These are phyloP conservation scores for Notolabrus celidotus DNA, from an alignment of 2,797 vertebrate species.

Conservation along the genomic window DNA sequence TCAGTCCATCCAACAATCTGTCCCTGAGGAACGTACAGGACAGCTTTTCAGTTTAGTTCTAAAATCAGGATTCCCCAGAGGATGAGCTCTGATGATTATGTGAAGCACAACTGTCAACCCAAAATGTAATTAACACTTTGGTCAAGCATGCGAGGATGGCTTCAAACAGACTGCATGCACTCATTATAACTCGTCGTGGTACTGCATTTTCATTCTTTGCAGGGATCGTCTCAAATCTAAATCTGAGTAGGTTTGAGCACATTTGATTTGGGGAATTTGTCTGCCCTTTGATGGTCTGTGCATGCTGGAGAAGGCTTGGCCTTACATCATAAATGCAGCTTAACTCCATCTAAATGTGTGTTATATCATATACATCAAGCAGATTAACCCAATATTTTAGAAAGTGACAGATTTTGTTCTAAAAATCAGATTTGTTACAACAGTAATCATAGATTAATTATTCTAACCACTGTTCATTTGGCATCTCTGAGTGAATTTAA, in stretches of 20 bases:
- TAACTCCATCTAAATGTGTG: neutral
- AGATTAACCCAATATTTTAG: conserved; percentile 1
- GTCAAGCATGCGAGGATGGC: neutral
- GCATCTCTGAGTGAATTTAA: conserved; percentile 41
- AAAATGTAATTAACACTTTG: neutral
- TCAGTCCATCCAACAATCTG: neutral
- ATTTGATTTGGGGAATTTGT: neutral
- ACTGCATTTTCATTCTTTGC: neutral
- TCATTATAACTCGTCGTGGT: too few species aligned
- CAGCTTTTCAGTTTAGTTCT: neutral
- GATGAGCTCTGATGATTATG: neutral
- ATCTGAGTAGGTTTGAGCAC: neutral
- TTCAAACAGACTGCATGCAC: neutral
- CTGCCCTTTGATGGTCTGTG: neutral
- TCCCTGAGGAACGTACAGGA: neutral
- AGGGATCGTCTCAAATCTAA: neutral
- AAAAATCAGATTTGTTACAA: conserved; percentile 23
- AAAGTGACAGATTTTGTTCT: conserved; percentile 5
- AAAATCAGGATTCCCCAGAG: neutral
- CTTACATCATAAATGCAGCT: neutral
- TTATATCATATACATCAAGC: too few species aligned
- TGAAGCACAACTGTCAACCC: neutral
- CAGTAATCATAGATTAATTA: conserved; percentile 23
- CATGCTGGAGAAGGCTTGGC: too few species aligned
- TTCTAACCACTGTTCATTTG: conserved; percentile 33